These are phyloP conservation scores for Tetramorium simillimum DNA, from an alignment of 1,140 invertebrate genomes.

Conservation along the genomic window DNA sequence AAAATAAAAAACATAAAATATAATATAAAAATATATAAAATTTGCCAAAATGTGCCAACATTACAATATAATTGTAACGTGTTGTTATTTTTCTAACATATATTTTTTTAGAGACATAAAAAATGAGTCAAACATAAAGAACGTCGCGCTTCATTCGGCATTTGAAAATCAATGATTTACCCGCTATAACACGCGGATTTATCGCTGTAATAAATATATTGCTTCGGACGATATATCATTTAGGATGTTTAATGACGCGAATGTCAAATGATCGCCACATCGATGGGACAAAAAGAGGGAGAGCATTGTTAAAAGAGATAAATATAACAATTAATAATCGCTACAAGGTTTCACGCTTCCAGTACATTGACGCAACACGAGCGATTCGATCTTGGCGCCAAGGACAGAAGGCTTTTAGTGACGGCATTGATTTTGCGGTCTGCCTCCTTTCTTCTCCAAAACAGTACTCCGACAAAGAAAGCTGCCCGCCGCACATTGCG, in stretches of 20 bases:
- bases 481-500: constrained; percentile 7
- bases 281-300: background rate
- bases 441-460: constrained; percentile 49
- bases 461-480: constrained; percentile 35
- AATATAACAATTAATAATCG: constrained; percentile 68
- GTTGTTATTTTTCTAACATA: background rate
- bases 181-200: constrained; percentile 4
- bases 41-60: background rate
- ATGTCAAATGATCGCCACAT: background rate
- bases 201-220: constrained; percentile 20
- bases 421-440: constrained; percentile 42
- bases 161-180: constrained; percentile 16
- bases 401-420: constrained; percentile 57
- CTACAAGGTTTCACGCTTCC: constrained; percentile 48
- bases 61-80: background rate
- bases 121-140: background rate
- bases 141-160: constrained; percentile 9
- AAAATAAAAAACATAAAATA: too few species aligned
- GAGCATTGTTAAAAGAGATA: constrained; percentile 27
- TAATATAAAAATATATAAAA: background rate
- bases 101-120: background rate
- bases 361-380: constrained; percentile 25
- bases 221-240: constrained; percentile 22
- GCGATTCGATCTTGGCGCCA: constrained; percentile 63
- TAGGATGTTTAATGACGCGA: constrained; percentile 8